Evolutionary conservation across 1,140 invertebrate genomes (phyloP).

Genomic region (Zaprionus gabonicus): DNA sequence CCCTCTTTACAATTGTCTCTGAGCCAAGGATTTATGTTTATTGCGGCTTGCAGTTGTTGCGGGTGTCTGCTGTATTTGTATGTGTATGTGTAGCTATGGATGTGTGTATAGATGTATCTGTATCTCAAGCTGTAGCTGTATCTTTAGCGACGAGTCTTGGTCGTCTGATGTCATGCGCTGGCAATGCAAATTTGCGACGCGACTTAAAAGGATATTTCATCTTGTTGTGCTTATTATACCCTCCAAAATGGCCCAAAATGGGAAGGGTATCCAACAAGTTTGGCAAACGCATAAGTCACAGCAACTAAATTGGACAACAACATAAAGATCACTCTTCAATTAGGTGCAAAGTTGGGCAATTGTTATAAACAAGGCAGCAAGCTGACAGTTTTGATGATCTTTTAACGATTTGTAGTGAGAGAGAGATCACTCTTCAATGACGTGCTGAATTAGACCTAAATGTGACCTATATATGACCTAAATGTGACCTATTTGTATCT

Average conservation of each 20-base stretch:
- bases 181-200: slow-evolving; percentile 63
- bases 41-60: slow-evolving; percentile 57
- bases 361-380: too few relatives aligned
- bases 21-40: slow-evolving; percentile 77
- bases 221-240: slow-evolving; percentile 44
- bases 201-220: slow-evolving; percentile 75
- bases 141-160: neutral
- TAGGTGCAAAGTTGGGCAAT: neutral
- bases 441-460: too few relatives aligned
- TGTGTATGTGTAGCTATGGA: neutral
- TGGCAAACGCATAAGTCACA: slow-evolving; percentile 3
- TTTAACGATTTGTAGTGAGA: too few relatives aligned
- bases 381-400: too few relatives aligned
- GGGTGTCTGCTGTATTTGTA: slow-evolving; percentile 48
- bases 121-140: slow-evolving; percentile 7
- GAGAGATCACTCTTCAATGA: slow-evolving; percentile 17
- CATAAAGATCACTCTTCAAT: neutral
- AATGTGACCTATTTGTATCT: too few relatives aligned
- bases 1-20: slow-evolving; percentile 37
- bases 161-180: slow-evolving; percentile 67
- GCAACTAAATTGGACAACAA: slow-evolving; percentile 3
- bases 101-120: neutral
- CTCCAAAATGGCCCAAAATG: slow-evolving; percentile 18
- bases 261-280: slow-evolving; percentile 22
- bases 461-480: too few relatives aligned